A percentile compares a stretch with the other conserved stretches of the same genome.
These are phyloP conservation scores for Dioctria rufipes DNA, from an alignment of 2,888 invertebrate species.

Conservation along the genomic window DNA sequence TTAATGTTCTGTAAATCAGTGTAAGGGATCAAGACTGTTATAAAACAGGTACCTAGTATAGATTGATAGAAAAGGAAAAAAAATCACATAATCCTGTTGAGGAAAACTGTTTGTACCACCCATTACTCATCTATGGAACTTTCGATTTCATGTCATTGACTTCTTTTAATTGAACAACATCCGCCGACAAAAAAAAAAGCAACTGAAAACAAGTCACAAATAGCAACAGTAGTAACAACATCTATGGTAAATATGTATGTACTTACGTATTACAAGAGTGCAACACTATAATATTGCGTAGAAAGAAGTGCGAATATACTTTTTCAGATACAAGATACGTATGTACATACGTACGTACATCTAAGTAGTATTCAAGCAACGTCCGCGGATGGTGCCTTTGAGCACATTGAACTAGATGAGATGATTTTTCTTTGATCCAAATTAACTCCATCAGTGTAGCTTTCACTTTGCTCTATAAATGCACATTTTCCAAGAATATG, in stretches of 20 bases:
- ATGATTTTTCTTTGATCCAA: constrained; percentile 53
- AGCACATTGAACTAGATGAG: constrained; percentile 52
- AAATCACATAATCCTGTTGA: not conserved
- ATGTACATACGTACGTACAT: not conserved
- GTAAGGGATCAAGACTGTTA: not conserved
- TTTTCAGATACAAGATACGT: not conserved
- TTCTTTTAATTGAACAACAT: constrained; percentile 49
- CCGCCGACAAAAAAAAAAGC: constrained; percentile 33
- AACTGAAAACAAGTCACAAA: constrained; percentile 47
- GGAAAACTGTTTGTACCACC: not conserved
- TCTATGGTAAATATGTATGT: not conserved
- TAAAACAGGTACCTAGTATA: not conserved
- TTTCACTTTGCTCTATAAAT: constrained; percentile 62
- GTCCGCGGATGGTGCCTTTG: constrained; percentile 45
- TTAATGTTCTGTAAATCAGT: not conserved
- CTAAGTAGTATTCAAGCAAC: constrained; percentile 16
- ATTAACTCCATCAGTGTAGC: constrained; percentile 54
- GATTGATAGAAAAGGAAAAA: not conserved
- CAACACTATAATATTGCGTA: constrained; percentile 26
- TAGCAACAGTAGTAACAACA: constrained; percentile 15
- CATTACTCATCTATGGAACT: constrained; percentile 47
- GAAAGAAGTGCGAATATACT: constrained; percentile 37
- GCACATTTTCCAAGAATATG: constrained; percentile 59
- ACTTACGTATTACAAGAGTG: not conserved
- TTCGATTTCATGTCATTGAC: constrained; percentile 59